Evolutionary conservation across 2,888 invertebrate genomes (phyloP), one percentile per base, ranked within the genome.

Genomic region (Hydrotaea cyrtoneurina): DNA sequence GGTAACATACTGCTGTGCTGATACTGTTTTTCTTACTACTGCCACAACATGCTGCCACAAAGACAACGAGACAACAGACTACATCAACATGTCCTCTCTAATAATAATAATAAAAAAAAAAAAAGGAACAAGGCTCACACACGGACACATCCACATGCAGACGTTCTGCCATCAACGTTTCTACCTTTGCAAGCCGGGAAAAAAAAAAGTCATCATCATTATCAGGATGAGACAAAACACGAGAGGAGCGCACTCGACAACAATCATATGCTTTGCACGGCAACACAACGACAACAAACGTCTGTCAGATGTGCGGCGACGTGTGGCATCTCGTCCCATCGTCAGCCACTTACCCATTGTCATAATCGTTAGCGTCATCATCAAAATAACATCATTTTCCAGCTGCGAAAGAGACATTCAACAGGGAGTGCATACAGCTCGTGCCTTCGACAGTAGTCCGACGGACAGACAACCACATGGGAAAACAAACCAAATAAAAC

Each of bases 301-400:
- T 80, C 82, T 85, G 82, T 80, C 79, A 77, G 66, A 36, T 77
- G 82, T 79, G 73, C 36, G 78, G 82, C 78, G 85, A 62, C 85
- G 82, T 74, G 59, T 74, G 31, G 2, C 78, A 78, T 78, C 79
- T 59, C 78, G 31, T 31, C 31, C 31, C n/a, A 50, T 50, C 50
- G 50, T 50, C 81, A 84, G 78, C 74, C 75, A 80, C 59, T 84
- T 81, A 84, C 82, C 82, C 77, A 71, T 84, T 80, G 83, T 87
- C 85, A 84, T 86, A 77, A 76, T 77, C 87, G 86, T 84, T 86
- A 87, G 72, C 87, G 86, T 84, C 87, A 87, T 71, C 86, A 86
- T 75, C 86, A 85, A 85, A 85, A 85, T 82, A 62, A 77, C 82
- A 85, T 85, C 73, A 79, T 85, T 82, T 80, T 80, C 43, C 66